phyloP scores from a whole-genome alignment of 2,888 invertebrate genomes.

The Arrhopalites spinosus region DNA sequence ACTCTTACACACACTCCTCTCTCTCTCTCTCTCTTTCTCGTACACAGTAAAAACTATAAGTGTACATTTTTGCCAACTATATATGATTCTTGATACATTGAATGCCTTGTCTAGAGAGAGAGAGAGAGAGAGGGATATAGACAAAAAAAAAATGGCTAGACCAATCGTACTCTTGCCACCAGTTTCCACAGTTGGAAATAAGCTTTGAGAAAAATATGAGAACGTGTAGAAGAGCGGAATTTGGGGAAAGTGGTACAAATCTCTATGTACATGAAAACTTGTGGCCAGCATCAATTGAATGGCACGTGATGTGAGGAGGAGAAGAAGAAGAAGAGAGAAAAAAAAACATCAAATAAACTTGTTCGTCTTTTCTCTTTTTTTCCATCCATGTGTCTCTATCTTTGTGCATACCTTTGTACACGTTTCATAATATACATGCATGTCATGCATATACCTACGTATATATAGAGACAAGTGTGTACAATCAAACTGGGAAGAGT shows the following conservation, averaged over 20 bases:
- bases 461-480: neutral
- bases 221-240: conserved; percentile 4
- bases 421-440: neutral
- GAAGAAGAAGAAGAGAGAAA: too few relatives aligned
- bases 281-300: conserved; percentile 2
- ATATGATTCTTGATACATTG: neutral
- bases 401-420: too few relatives aligned
- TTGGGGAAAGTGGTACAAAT: conserved; percentile 17
- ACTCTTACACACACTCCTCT: neutral
- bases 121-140: neutral
- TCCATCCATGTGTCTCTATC: neutral
- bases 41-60: too few relatives aligned
- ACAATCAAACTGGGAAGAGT: neutral
- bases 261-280: neutral
- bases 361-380: neutral
- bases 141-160: neutral
- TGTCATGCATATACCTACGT: too few relatives aligned
- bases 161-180: conserved; percentile 6
- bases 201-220: conserved; percentile 8
- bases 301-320: conserved; percentile 12
- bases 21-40: neutral
- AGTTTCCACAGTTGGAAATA: neutral
- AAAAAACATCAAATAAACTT: conserved; percentile 10
- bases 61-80: too few relatives aligned
- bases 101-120: neutral